phyloP scores from a whole-genome alignment of 2,888 invertebrate genomes.

The Anarsia innoxiella region DNA sequence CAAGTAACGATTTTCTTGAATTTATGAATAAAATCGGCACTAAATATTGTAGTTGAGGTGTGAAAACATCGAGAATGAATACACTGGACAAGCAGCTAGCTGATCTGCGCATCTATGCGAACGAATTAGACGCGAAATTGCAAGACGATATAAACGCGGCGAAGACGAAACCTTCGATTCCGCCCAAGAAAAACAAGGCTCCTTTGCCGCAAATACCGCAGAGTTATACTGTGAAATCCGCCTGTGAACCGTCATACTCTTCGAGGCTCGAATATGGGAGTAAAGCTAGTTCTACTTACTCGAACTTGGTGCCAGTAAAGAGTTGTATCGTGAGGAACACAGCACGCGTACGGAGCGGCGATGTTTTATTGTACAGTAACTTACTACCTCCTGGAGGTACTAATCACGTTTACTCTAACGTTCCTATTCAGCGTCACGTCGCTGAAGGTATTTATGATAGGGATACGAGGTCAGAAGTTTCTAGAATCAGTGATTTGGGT shows the following conservation, averaged over 20 bases:
- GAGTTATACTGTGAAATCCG: conserved; percentile 82
- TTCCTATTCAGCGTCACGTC: conserved; percentile 64
- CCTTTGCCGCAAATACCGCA: conserved; percentile 81
- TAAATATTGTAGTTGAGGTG: conserved; percentile 10
- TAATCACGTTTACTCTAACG: conserved; percentile 67
- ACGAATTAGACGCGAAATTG: conserved; percentile 64
- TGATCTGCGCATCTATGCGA: conserved; percentile 65
- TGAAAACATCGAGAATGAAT: conserved; percentile 42
- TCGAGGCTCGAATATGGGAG: conserved; percentile 78
- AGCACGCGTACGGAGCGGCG: conserved; percentile 53
- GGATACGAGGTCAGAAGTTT: conserved; percentile 59
- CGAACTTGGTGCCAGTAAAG: conserved; percentile 68
- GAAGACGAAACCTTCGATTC: conserved; percentile 65
- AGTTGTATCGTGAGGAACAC: conserved; percentile 67
- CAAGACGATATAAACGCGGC: conserved; percentile 67
- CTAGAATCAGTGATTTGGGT: conserved; percentile 63
- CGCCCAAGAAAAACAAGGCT: conserved; percentile 65
- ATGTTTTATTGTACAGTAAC: conserved; percentile 65
- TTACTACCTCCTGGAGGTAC: conserved; percentile 66
- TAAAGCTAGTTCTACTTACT: conserved; percentile 65
- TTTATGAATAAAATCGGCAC: conserved; percentile 10
- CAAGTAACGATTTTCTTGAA: conserved; percentile 18
- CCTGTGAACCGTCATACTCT: conserved; percentile 85
- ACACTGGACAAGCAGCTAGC: conserved; percentile 65
- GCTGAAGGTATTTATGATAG: conserved; percentile 70